Evolutionary conservation across 2,113 vertebrate species (phyloP), one percentile per base, ranked within the genome.

Genomic region (Dasyornis broadbenti): DNA sequence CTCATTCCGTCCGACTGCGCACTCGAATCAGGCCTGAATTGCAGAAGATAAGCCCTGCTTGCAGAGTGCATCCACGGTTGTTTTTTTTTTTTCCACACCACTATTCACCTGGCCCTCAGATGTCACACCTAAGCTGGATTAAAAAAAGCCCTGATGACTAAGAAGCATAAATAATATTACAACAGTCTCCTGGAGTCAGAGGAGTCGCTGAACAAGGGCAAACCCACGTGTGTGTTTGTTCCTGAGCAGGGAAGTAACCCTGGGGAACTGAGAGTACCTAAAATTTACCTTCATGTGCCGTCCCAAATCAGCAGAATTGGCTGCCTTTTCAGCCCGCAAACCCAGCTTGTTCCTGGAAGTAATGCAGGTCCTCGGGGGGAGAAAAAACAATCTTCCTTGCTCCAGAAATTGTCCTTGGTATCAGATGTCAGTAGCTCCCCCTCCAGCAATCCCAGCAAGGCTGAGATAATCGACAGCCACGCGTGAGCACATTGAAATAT

Each of bases 361-460:
- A 57, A 81, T 71, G 71, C 21, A 61, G 49, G 49, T 92, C 88
- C 92, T 94, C 23, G 0, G 73, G 91, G 53, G 23, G 9, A 20
- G 33, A 40, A 75, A 84, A 63, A 54, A 47, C 91, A 95, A 90
- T 96, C 93, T 93, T 96, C 86, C 80, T 96, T 96, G 94, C 92
- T 97, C 95, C 90, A 97, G 95, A 96, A 96, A 93, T 93, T 94
- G 94, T 96, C 92, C 95, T 94, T 96, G 85, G 52, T 96, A 90
- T 95, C 94, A 90, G 90, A 95, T 94, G 88, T 95, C 94, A 80
- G 89, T 22, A 65, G 82, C 85, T 96, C 69, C 45, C 92, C 94
- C 95, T 89, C 56, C 82, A 93, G 94, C 95, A 76, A 71, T 94
- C 77, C 76, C 86, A 93, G 88, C 83, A 72, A 86, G 90, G 92